A percentile compares a stretch with the other conserved stretches of the same genome.
These are phyloP conservation scores for Megamerina dolium DNA, from an alignment of 2,888 invertebrate species.

Conservation along the genomic window DNA sequence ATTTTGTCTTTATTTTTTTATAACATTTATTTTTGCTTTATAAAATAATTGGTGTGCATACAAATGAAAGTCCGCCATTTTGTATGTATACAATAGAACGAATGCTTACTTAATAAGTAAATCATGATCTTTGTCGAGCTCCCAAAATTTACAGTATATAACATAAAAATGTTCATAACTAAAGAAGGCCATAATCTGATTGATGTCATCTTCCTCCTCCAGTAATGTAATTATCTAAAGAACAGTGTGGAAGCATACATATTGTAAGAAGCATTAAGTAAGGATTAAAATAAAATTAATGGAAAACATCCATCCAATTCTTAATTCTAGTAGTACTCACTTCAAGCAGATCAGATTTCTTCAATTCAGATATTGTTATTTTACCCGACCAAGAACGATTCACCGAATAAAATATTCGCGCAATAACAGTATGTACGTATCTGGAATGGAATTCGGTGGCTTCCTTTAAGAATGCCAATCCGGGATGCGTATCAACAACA, in stretches of 20 bases:
- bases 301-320: background rate
- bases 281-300: no score
- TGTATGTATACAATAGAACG: no score
- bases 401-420: conserved; percentile 94
- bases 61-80: no score
- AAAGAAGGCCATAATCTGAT: conserved; percentile 82
- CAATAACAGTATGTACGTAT: conserved; percentile 97
- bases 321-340: conserved; percentile 30
- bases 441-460: conserved; percentile 98
- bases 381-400: conserved; percentile 96
- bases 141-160: conserved; percentile 99
- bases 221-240: conserved; percentile 67
- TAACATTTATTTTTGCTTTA: no score
- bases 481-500: conserved; percentile 98
- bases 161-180: conserved; percentile 99
- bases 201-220: conserved; percentile 96
- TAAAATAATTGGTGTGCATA: no score
- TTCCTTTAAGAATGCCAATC: conserved; percentile 92
- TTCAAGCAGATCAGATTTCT: conserved; percentile 83
- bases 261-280: background rate
- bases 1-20: no score
- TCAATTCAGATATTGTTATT: conserved; percentile 81
- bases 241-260: background rate
- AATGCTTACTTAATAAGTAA: no score
- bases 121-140: conserved; percentile 97